A percentile compares a stretch with the other conserved stretches of the same genome.
These are phyloP conservation scores for Passerina amoena DNA, from an alignment of 2,113 vertebrate species.

Conservation along the genomic window DNA sequence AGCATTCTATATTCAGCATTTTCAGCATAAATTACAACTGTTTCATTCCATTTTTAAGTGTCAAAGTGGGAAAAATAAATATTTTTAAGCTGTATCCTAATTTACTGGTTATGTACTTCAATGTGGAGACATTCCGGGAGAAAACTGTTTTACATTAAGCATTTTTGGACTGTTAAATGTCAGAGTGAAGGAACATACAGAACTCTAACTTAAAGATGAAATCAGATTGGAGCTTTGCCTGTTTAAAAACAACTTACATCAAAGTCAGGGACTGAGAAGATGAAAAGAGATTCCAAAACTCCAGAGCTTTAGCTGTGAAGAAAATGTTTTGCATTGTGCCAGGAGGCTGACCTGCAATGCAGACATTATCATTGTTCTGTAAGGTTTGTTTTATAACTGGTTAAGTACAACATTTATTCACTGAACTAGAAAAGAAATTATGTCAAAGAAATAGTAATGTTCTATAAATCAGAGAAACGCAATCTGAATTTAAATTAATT, in stretches of 20 bases:
- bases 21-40: not conserved
- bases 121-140: not conserved
- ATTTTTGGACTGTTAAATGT: not conserved
- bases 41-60: not conserved
- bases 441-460: slow-evolving; percentile 12
- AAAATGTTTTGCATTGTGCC: not conserved
- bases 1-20: not conserved
- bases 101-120: not conserved
- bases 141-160: not conserved
- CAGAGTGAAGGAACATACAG: not conserved
- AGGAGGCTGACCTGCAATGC: not conserved
- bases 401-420: not conserved
- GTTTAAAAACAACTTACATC: not conserved
- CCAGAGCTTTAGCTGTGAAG: not conserved
- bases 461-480: not conserved
- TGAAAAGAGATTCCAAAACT: slow-evolving; percentile 19
- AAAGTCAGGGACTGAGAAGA: slow-evolving; percentile 27
- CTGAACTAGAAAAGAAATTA: slow-evolving; percentile 40
- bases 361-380: not conserved
- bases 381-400: slow-evolving; percentile 32
- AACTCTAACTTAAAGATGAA: not conserved
- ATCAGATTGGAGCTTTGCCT: not conserved
- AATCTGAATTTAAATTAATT: slow-evolving; percentile 25
- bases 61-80: not conserved
- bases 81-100: not conserved